Percentiles rank a stretch among this genome's conserved stretches.
These are phyloP conservation scores for Dipodomys spectabilis DNA, from an alignment of 2,113 vertebrate genomes.

Conservation along the genomic window DNA sequence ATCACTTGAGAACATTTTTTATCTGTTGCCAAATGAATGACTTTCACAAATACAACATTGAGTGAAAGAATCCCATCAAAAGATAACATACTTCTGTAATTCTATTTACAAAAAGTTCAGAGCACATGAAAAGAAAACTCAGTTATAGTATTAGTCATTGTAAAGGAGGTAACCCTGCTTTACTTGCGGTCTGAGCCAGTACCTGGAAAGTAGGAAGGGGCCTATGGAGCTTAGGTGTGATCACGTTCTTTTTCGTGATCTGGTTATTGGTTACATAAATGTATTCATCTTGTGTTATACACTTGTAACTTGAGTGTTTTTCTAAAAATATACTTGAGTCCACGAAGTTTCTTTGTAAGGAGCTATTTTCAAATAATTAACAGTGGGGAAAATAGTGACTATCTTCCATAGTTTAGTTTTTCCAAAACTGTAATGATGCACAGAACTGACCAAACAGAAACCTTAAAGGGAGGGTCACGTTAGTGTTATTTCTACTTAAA, in stretches of 20 bases:
- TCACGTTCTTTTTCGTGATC: conserved; percentile 18
- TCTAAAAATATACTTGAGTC: background rate
- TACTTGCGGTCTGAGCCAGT: background rate
- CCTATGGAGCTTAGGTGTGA: background rate
- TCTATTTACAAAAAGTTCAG: conserved; percentile 29
- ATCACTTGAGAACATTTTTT: conserved; percentile 45
- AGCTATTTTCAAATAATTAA: background rate
- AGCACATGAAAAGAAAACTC: background rate
- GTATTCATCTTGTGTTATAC: background rate
- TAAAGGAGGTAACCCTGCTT: background rate
- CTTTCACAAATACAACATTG: background rate
- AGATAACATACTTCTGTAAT: background rate
- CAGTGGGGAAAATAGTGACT: background rate
- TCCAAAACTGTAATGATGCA: background rate
- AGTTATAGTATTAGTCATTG: background rate
- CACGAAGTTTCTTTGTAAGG: background rate
- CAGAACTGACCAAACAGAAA: background rate
- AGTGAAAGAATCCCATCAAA: conserved; percentile 12
- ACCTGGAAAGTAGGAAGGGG: background rate
- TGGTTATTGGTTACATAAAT: background rate
- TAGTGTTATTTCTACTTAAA: background rate
- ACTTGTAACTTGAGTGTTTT: background rate
- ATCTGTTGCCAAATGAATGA: background rate
- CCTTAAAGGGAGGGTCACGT: background rate
- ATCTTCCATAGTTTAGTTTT: conserved; percentile 10